These are phyloP conservation scores for Lasioglossum villosulum DNA, from an alignment of 2,888 invertebrate genomes.

Conservation along the genomic window DNA sequence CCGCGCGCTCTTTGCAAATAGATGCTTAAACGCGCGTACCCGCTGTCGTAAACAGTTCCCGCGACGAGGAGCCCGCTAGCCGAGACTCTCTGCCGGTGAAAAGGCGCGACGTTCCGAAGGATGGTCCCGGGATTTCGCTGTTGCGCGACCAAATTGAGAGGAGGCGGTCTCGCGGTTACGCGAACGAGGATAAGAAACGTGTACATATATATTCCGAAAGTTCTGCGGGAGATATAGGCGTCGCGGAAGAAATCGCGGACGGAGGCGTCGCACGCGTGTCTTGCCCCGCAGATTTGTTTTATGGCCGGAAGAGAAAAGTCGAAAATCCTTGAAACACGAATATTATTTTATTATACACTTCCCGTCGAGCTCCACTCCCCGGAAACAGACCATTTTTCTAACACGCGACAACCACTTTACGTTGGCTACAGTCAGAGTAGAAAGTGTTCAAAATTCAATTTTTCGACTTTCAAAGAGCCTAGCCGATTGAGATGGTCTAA, in stretches of 20 bases:
- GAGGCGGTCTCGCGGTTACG: neutral
- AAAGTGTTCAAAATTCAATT: neutral
- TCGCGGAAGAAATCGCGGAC: neutral
- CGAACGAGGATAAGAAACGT: neutral
- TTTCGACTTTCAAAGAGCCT: no score
- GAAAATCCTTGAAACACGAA: neutral
- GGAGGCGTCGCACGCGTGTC: neutral
- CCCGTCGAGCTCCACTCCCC: neutral
- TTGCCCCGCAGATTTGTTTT: neutral
- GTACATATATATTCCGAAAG: neutral
- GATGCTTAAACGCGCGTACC: slow-evolving; percentile 42
- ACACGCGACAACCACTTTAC: neutral
- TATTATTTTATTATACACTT: neutral
- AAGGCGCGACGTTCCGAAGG: slow-evolving; percentile 33
- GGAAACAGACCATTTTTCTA: neutral
- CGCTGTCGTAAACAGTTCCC: slow-evolving; percentile 51
- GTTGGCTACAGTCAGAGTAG: neutral
- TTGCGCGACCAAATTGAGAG: neutral
- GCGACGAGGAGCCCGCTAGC: neutral
- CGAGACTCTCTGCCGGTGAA: neutral
- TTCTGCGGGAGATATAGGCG: neutral
- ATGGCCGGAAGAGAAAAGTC: neutral
- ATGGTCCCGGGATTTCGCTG: neutral
- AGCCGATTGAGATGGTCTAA: no score
- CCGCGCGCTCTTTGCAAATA: slow-evolving; percentile 46